Base-by-base conservation (phyloP, 2,888 invertebrate species). In the Euclidia mi region DNA sequence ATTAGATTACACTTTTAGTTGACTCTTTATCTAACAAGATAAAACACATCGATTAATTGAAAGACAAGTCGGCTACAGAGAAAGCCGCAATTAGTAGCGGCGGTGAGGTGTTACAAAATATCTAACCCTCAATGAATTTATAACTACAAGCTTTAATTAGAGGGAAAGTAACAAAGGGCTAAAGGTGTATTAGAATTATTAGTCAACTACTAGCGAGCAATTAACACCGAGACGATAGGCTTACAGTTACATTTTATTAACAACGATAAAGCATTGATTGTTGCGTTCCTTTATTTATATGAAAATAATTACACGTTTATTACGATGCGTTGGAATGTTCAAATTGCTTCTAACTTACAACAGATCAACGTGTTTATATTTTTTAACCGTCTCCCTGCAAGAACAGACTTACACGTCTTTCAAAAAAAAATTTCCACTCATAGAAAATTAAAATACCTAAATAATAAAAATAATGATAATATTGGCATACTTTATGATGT, bases 121-220 rank as follows among this genome's bases (percentile, higher is more conserved):
- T 88, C 88, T 91, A 87, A 82, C 82, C 84, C 83, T 86, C 88
- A 89, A 88, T 90, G 86, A 90, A 90, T 90, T 90, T 90, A 92
- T 89, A 88, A 88, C 87, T 88, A 91, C 91, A 88, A 87, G 88
- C 74, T 74, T 85, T 91, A 92, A 94, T 93, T 92, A 94, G 87
- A 88, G 92, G 84, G 92, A 93, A 93, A 93, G 91, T 80, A 84
- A 91, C 87, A 88, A 89, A 87, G 86, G 86, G 82, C 76, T 51
- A 76, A 65, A 73, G 65, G 61, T 69, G 66, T 65, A 63, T 71
- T 68, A 65, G 71, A 73, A 71, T 77, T 73, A 76, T 77, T 78
- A 56, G 73, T 77, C 67, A 57, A 73, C 76, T 70, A 73, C 60
- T 58, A 63, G 47, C n/a, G n/a, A 57, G 66, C 76, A 78, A 78